Conservation (phyloP, 2,888 invertebrate genomes). For the Timema podura region DNA sequence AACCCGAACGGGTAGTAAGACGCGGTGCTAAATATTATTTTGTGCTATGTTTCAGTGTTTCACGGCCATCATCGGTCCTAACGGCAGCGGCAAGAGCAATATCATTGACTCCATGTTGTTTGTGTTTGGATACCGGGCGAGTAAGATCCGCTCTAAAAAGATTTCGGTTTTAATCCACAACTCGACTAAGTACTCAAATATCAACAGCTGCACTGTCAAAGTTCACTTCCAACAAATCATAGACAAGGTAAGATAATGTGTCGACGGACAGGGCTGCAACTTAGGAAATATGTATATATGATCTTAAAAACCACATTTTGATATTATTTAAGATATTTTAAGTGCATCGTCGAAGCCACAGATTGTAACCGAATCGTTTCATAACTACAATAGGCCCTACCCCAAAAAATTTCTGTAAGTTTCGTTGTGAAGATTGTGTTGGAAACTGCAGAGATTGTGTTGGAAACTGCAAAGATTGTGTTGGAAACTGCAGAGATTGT, state of each 20-base stretch:
- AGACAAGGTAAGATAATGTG: slow-evolving; percentile 59
- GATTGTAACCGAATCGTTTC: too few relatives aligned
- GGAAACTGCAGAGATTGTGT: too few relatives aligned
- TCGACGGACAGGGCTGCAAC: background rate
- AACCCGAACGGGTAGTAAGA: too few relatives aligned
- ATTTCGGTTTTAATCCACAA: slow-evolving; percentile 89
- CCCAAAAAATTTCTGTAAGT: too few relatives aligned
- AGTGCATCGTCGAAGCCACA: too few relatives aligned
- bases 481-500: too few relatives aligned
- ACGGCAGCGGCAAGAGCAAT: slow-evolving; percentile 98
- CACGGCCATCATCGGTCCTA: slow-evolving; percentile 95
- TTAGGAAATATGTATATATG: background rate
- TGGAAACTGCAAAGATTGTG: too few relatives aligned
- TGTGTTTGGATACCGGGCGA: slow-evolving; percentile 96
- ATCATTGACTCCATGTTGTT: slow-evolving; percentile 99
- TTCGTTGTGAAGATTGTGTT: too few relatives aligned
- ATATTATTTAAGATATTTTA: too few relatives aligned
- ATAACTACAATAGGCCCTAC: too few relatives aligned
- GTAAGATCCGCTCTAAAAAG: slow-evolving; percentile 94
- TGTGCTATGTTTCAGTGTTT: slow-evolving; percentile 68
- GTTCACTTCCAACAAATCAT: slow-evolving; percentile 83
- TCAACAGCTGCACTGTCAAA: slow-evolving; percentile 76
- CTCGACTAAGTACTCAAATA: slow-evolving; percentile 71
- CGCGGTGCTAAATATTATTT: too few relatives aligned
- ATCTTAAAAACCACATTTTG: background rate